These are phyloP conservation scores for Turdus rufiventris DNA, from an alignment of 2,113 vertebrate genomes.

Conservation along the genomic window DNA sequence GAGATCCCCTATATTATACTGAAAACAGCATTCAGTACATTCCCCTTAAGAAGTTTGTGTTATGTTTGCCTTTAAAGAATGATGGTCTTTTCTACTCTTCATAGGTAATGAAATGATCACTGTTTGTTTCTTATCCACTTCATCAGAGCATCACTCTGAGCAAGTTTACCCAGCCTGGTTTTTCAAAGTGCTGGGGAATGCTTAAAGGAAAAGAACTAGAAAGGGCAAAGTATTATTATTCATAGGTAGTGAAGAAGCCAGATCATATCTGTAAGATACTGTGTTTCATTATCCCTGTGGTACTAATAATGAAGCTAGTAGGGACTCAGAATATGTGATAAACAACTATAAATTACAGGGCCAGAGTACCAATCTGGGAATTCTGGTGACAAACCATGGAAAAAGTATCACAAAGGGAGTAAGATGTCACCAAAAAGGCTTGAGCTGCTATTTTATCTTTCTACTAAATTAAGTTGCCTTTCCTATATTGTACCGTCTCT, in stretches of 20 bases:
- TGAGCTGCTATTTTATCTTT: background rate
- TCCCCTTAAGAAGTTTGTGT: background rate
- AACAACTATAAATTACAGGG: constrained; percentile 45
- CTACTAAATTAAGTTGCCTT: constrained; percentile 14
- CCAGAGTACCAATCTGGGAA: constrained; percentile 17
- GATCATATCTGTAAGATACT: constrained; percentile 38
- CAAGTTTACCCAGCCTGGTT: constrained; percentile 21
- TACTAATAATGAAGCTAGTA: constrained; percentile 39
- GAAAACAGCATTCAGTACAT: background rate
- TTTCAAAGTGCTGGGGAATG: constrained; percentile 22
- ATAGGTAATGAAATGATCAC: background rate
- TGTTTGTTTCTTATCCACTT: background rate
- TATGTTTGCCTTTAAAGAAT: background rate
- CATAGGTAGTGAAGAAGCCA: constrained; percentile 31
- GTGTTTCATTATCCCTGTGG: constrained; percentile 59
- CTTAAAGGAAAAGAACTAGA: constrained; percentile 35
- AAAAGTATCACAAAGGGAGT: constrained; percentile 31
- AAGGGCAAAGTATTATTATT: constrained; percentile 54
- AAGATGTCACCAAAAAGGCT: constrained; percentile 34
- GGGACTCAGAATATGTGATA: constrained; percentile 35
- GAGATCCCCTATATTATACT: background rate
- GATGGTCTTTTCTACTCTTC: background rate
- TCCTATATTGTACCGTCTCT: background rate
- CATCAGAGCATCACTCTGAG: background rate
- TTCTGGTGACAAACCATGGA: constrained; percentile 28